A percentile compares a stretch with the other conserved stretches of the same genome.
Conservation (phyloP, 1,140 invertebrate species). For the Leptoteleia sp. region DNA sequence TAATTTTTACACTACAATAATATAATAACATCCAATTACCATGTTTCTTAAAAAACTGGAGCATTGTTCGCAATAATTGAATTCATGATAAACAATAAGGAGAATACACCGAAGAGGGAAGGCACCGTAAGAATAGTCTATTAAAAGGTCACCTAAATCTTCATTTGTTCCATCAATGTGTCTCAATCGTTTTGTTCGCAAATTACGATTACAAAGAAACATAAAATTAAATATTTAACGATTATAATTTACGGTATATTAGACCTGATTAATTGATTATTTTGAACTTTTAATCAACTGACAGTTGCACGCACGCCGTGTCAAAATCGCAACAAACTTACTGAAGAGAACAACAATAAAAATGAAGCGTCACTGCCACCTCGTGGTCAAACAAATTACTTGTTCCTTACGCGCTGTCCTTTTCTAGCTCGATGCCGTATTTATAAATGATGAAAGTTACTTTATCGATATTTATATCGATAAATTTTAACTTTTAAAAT, state of each 20-base stretch:
- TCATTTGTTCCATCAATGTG: constrained; percentile 23
- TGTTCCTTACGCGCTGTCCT: no score
- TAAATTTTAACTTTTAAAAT: no score
- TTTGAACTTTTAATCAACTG: no score
- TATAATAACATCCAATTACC: constrained; percentile 69
- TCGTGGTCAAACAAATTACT: no score
- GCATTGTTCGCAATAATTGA: constrained; percentile 74
- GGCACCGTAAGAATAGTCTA: constrained; percentile 34
- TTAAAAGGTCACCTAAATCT: constrained; percentile 50
- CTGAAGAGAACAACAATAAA: constrained; percentile 23
- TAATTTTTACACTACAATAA: background rate
- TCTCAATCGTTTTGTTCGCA: background rate
- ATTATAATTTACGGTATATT: constrained; percentile 7
- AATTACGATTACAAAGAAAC: constrained; percentile 18
- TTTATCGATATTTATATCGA: no score
- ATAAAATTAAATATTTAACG: background rate
- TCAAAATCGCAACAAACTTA: constrained; percentile 36
- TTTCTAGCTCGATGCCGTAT: no score
- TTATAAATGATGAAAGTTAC: no score
- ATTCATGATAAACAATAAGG: constrained; percentile 73
- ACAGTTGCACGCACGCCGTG: constrained; percentile 22
- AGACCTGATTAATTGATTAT: constrained; percentile 6
- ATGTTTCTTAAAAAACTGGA: constrained; percentile 81
- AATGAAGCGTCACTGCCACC: background rate
- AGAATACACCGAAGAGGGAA: no score